Conservation (phyloP, 2,888 invertebrate species). For the Pachydiplax longipennis region DNA sequence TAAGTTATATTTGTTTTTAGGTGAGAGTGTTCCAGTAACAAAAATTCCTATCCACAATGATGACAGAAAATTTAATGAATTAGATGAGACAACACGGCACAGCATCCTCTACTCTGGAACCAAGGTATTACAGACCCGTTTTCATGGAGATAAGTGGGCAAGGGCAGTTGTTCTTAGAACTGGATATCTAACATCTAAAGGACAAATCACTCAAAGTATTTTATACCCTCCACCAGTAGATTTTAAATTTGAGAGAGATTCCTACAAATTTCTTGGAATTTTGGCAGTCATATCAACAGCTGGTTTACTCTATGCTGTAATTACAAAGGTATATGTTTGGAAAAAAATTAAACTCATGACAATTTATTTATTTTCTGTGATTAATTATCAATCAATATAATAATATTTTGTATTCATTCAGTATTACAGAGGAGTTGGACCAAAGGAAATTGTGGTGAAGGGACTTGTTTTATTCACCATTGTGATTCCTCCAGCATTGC, state of each 20-base stretch:
- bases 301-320: conserved; percentile 88
- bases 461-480: conserved; percentile 93
- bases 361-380: too few relatives aligned
- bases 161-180: conserved; percentile 81
- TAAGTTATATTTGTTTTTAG: conserved; percentile 60
- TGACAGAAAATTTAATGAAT: conserved; percentile 81
- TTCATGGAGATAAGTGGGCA: conserved; percentile 79
- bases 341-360: not conserved
- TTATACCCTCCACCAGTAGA: conserved; percentile 95
- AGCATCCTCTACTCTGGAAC: conserved; percentile 88
- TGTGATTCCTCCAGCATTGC: conserved; percentile 93
- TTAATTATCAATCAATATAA: not conserved
- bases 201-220: conserved; percentile 86
- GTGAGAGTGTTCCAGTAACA: conserved; percentile 95
- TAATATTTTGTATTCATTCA: conserved; percentile 55
- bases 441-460: conserved; percentile 74
- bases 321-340: conserved; percentile 73
- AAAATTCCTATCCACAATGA: conserved; percentile 87
- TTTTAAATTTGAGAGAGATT: conserved; percentile 94
- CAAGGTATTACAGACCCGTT: conserved; percentile 87
- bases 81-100: conserved; percentile 80
- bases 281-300: conserved; percentile 78
- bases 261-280: conserved; percentile 86
- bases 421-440: conserved; percentile 68
- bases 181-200: conserved; percentile 92